These are phyloP conservation scores for Siniperca chuatsi DNA, from an alignment of 2,113 vertebrate genomes.

Conservation along the genomic window DNA sequence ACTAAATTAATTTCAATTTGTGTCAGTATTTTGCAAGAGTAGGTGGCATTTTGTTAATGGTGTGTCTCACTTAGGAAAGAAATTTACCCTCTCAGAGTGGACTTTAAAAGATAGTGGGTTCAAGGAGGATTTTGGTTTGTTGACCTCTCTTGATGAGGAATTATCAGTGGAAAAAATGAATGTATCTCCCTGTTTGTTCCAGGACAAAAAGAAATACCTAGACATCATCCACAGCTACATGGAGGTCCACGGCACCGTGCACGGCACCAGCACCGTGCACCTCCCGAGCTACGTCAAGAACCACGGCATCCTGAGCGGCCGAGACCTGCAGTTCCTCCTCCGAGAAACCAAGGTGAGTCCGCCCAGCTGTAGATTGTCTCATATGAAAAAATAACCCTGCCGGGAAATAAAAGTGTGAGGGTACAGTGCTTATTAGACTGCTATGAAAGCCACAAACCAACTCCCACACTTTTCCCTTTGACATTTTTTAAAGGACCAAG, in stretches of 20 bases:
- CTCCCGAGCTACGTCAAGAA: conserved; percentile 96
- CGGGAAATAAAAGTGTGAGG: conserved; percentile 12
- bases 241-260: conserved; percentile 97
- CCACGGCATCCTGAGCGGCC: conserved; percentile 96
- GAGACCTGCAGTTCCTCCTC: conserved; percentile 96
- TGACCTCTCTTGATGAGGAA: background rate
- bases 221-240: conserved; percentile 96
- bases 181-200: conserved; percentile 33
- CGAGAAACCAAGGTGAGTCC: conserved; percentile 87
- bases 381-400: background rate
- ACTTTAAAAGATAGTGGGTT: background rate
- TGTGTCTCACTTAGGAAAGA: background rate
- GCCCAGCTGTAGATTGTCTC: background rate
- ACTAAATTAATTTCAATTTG: background rate
- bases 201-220: conserved; percentile 96
- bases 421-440: background rate
- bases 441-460: background rate
- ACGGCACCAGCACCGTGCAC: conserved; percentile 93
- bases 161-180: background rate
- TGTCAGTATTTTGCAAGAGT: background rate
- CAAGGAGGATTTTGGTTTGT: background rate
- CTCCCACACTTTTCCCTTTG: background rate
- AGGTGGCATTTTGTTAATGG: background rate
- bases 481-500: conserved; percentile 14
- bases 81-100: background rate